phyloP scores from a whole-genome alignment of 2,113 vertebrate genomes.

The Pimephales promelas region DNA sequence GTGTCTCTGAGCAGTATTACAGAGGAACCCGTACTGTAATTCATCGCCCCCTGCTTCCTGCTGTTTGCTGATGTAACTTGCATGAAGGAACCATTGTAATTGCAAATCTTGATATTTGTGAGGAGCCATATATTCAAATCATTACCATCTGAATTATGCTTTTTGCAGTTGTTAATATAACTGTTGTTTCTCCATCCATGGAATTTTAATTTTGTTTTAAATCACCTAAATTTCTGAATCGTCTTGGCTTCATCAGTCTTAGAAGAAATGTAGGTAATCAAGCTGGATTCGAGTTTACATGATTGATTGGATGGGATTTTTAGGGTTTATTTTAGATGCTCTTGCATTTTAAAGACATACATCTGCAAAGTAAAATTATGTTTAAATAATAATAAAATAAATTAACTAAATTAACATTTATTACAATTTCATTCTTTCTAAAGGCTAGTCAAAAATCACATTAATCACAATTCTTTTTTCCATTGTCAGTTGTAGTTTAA shows the following conservation, averaged over 20 bases:
- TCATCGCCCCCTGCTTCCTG: conserved; percentile 71
- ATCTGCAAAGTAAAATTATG: not conserved
- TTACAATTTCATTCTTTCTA: not conserved
- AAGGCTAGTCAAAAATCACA: not conserved
- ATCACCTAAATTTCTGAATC: not conserved
- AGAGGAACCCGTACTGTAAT: conserved; percentile 74
- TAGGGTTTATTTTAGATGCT: not conserved
- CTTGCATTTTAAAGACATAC: not conserved
- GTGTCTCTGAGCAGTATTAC: conserved; percentile 69
- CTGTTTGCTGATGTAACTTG: conserved; percentile 64
- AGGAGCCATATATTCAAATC: conserved; percentile 45
- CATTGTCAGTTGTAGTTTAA: not conserved
- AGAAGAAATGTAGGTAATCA: too few species aligned
- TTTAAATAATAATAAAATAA: too few species aligned
- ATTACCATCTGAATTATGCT: not conserved
- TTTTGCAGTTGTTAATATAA: conserved; percentile 26
- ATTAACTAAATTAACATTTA: not conserved
- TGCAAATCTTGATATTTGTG: conserved; percentile 66
- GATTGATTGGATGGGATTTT: not conserved
- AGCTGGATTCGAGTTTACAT: too few species aligned
- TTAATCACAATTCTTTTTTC: not conserved
- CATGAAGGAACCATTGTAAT: conserved; percentile 62
- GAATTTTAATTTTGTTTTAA: too few species aligned
- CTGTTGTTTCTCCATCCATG: not conserved
- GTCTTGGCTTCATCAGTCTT: not conserved